Evolutionary conservation across 2,113 vertebrate species (phyloP), one percentile per base, ranked within the genome.

Genomic region (Eupsittula cactorum): DNA sequence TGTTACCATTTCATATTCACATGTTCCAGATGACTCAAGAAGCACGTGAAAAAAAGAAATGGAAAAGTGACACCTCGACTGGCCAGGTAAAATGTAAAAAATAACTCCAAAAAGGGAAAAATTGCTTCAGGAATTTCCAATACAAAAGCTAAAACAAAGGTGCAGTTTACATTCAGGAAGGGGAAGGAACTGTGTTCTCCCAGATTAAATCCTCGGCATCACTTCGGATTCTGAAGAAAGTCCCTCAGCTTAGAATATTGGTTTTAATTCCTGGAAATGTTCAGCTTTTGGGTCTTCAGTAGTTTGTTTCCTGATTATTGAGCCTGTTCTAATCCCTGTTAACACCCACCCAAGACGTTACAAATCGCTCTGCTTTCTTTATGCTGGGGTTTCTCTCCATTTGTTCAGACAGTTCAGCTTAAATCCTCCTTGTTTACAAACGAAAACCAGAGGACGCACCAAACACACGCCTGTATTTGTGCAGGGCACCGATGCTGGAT

Each of bases 121-220:
- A 64, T 9, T 23, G 73, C 7, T 46, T 47, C 2, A 41, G 46
- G 4, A n/a, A 91, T 65, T 95, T 70, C 25, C 52, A 27, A 62
- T 2, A 41, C 3, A 68, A 73, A 84, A 91, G 19, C 37, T 86
- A 57, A 86, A 90, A 92, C 46, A 81, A 94, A 94, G 31, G 77
- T 18, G 21, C n/a, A 33, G 75, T 82, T 87, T 76, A 69, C 79
- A 82, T 76, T 60, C 31, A 62, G 52, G 37, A 92, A 86, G 55
- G 73, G 12, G 37, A 46, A 83, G 79, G 33, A 44, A 55, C 0
- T 39, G 55, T 20, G 39, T 46, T 67, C 0, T 0, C 37, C 23
- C 65, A 65, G 84, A 78, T 87, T 11, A 49, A 89, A 88, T 88
- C 80, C 64, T 53, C 81, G 49, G 88, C 83, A 73, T 49, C 25